Base-by-base conservation (phyloP, 2,797 vertebrate species). In the Lutjanus campechanus region DNA sequence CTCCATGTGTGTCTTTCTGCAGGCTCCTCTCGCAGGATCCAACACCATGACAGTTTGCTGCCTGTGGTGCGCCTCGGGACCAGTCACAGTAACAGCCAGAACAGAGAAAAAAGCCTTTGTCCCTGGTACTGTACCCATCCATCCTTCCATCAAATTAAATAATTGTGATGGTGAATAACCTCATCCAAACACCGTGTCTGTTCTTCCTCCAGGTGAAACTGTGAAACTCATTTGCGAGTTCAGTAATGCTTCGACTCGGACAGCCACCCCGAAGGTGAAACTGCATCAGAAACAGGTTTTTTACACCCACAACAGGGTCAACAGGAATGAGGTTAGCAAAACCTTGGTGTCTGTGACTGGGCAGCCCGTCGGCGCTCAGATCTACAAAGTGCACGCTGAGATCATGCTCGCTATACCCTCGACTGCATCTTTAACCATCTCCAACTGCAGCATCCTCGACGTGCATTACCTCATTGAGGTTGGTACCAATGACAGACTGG, bases 401-500 rank as follows among this genome's bases (percentile, higher is more conserved):
- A 69, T 93, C 51, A 29, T 16, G 72, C 40, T 93, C 41, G 36
- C 63, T 8, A 88, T 95, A 40, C 91, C 92, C 3, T 0, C 25
- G 1, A 6, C 20, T 1, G 40, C 74, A 0, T 0, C 68, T 0
- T 11, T 20, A 73, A 82, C 83, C 78, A 83, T 94, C 77, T 77
- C 87, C 1, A 93, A 93, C 83, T 94, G 93, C 83, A 73, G 58
- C 61, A 76, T 94, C 77, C 11, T 93, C 10, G 69, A 67, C 0
- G 75, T 93, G 1, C n/a, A 85, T 0, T 90, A 94, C 80, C 2
- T 51, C 0, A 50, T 93, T 53, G 41, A 89, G 90, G 93, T 95
- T 72, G 58, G 90, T 86, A 68, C 62, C 22, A 55, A 12, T 0
- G 3, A 29, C 63, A 60, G 53, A 20, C 41, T 17, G 16, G 19